Evolutionary conservation across 2,888 invertebrate genomes (phyloP).

Genomic region (Pterostichus madidus): DNA sequence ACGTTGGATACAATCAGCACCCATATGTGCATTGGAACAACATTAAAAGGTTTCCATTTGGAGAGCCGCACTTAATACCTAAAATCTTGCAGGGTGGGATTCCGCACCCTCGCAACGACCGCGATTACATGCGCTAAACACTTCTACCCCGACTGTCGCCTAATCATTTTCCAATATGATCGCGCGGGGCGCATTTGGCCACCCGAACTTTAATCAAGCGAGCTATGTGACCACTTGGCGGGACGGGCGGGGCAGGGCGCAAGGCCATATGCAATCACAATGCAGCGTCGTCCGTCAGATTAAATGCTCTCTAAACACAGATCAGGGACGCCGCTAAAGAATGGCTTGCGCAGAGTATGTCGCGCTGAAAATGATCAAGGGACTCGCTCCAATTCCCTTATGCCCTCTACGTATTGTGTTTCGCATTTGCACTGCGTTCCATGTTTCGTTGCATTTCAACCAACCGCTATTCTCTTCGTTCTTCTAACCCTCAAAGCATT

Average conservation of each 20-base stretch:
- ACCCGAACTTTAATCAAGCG: constrained; percentile 63
- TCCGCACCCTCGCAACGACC: constrained; percentile 8
- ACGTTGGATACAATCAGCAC: constrained; percentile 15
- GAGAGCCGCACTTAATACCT: constrained; percentile 1
- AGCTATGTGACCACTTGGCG: constrained; percentile 38
- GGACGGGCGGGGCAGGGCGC: background rate
- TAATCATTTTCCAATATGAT: constrained; percentile 58
- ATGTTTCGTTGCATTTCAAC: constrained; percentile 23
- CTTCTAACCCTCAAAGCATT: no score
- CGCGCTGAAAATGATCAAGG: constrained; percentile 75
- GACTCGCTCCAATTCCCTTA: constrained; percentile 71
- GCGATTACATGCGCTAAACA: constrained; percentile 49
- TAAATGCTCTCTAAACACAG: constrained; percentile 67
- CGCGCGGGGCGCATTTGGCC: constrained; percentile 62
- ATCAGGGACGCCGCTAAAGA: constrained; percentile 64
- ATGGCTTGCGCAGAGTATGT: constrained; percentile 41
- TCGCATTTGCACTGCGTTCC: constrained; percentile 43
- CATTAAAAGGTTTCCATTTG: constrained; percentile 33
- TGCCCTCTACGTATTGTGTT: constrained; percentile 51
- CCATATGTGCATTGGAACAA: constrained; percentile 23
- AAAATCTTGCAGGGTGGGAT: constrained; percentile 12
- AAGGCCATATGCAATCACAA: constrained; percentile 58
- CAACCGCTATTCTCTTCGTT: background rate
- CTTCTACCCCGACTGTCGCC: constrained; percentile 21
- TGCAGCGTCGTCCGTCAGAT: constrained; percentile 61